phyloP scores from a whole-genome alignment of 1,140 invertebrate genomes.

The Panulirus ornatus region DNA sequence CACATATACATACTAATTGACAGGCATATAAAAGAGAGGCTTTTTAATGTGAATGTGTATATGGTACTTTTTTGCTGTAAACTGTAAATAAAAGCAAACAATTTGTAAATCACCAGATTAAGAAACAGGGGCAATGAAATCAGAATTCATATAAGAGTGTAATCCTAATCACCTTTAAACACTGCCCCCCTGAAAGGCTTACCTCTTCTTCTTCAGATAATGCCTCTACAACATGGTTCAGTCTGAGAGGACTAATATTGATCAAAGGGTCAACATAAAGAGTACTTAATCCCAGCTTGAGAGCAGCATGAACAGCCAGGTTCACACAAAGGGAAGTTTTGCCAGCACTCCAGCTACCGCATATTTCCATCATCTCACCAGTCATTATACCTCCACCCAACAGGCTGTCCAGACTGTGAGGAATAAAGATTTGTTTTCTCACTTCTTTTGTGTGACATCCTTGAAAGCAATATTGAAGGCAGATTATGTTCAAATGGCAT shows the following conservation, averaged over 20 bases:
- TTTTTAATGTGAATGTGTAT: too few species aligned
- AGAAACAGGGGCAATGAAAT: too few species aligned
- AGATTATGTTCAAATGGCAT: too few species aligned
- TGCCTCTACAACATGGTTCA: slow-evolving; percentile 16
- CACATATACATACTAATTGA: too few species aligned
- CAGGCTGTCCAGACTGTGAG: slow-evolving; percentile 42
- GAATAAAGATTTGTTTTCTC: not conserved
- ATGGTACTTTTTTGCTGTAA: too few species aligned
- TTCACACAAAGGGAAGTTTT: slow-evolving; percentile 49
- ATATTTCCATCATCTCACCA: slow-evolving; percentile 51
- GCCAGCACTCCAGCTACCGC: slow-evolving; percentile 42
- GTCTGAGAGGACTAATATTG: not conserved
- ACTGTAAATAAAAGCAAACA: too few species aligned
- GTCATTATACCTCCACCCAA: slow-evolving; percentile 46
- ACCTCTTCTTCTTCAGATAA: slow-evolving; percentile 8
- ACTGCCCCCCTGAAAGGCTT: not conserved
- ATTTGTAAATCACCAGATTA: too few species aligned
- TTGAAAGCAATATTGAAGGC: too few species aligned
- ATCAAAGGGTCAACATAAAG: slow-evolving; percentile 47
- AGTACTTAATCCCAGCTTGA: not conserved
- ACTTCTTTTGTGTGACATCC: too few species aligned
- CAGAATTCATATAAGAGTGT: too few species aligned
- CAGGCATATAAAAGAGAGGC: too few species aligned
- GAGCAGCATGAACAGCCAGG: slow-evolving; percentile 44
- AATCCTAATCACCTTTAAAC: too few species aligned